Conservation (phyloP, 1,140 invertebrate genomes). For the Drosophila serrata region DNA sequence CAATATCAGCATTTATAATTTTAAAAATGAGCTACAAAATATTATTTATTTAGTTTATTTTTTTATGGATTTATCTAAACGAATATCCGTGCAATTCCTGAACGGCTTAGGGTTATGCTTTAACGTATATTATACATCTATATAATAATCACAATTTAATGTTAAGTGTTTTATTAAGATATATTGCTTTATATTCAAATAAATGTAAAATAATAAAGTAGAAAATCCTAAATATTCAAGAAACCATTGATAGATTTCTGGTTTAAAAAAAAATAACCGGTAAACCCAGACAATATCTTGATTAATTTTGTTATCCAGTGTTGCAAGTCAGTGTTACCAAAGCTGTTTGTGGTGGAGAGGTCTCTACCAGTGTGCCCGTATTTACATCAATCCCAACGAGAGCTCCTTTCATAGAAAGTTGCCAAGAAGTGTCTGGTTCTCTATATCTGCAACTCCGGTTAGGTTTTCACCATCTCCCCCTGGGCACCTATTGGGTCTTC, state of each 20-base stretch:
- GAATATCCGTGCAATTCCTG: too few species aligned
- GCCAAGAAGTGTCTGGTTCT: conserved; percentile 25
- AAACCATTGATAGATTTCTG: not conserved
- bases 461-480: not conserved
- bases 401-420: conserved; percentile 20
- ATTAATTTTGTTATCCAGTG: not conserved
- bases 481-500: not conserved
- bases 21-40: too few species aligned
- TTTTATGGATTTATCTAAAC: too few species aligned
- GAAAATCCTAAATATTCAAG: not conserved
- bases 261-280: not conserved
- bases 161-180: too few species aligned
- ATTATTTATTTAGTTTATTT: too few species aligned
- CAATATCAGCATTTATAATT: too few species aligned
- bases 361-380: not conserved
- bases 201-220: too few species aligned
- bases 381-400: not conserved
- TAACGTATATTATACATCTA: too few species aligned
- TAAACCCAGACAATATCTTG: too few species aligned
- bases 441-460: conserved; percentile 9
- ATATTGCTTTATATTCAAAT: too few species aligned
- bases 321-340: not conserved
- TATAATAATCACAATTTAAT: too few species aligned
- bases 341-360: not conserved
- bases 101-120: too few species aligned